phyloP scores from a whole-genome alignment of 2,797 vertebrate genomes.

The Pelochelys cantorii region DNA sequence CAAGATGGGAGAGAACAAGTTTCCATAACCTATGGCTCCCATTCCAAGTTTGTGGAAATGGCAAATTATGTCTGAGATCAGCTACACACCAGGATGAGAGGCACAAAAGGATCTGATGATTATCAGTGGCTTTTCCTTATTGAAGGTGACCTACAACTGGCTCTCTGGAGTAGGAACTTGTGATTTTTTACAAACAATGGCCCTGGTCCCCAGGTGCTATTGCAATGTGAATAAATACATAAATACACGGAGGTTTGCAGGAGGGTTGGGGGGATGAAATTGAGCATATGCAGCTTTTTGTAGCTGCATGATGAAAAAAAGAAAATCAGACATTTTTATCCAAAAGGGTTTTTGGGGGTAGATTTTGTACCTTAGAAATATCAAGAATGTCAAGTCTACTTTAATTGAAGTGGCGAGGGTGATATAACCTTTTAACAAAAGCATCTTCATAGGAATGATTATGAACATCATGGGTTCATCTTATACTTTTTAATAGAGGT shows the following conservation, averaged over 20 bases:
- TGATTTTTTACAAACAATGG: neutral
- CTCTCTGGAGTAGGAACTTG: neutral
- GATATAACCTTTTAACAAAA: neutral
- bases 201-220: neutral
- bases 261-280: neutral
- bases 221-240: neutral
- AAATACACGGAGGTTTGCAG: neutral
- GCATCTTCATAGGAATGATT: neutral
- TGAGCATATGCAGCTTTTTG: neutral
- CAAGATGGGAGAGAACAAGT: neutral
- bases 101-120: neutral
- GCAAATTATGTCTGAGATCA: neutral
- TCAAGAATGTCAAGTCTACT: neutral
- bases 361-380: neutral
- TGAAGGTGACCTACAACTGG: neutral
- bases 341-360: neutral
- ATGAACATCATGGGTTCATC: neutral
- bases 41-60: neutral
- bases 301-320: neutral
- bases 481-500: neutral
- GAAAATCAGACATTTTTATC: neutral
- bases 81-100: neutral
- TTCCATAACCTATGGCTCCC: neutral
- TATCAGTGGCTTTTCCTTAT: neutral
- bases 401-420: neutral